Conservation (phyloP, 2,113 vertebrate species). For the Cyrtonyx montezumae region DNA sequence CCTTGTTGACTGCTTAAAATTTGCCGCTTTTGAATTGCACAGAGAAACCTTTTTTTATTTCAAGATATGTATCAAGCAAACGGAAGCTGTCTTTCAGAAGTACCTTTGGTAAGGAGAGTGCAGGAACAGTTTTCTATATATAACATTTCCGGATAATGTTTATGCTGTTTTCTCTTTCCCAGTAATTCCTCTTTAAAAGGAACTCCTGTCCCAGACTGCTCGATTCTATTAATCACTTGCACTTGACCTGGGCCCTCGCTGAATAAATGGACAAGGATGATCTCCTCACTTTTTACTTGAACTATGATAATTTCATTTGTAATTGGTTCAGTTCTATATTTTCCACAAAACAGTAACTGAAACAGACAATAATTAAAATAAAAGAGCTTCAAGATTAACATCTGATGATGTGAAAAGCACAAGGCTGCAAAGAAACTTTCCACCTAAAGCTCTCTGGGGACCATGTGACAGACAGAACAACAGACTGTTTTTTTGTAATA, state of each 20-base stretch:
- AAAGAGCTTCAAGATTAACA: slow-evolving; percentile 64
- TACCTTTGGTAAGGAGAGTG: not conserved
- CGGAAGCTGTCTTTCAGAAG: not conserved
- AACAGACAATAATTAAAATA: slow-evolving; percentile 52
- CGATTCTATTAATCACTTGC: not conserved
- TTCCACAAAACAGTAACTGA: slow-evolving; percentile 21
- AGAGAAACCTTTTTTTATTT: not conserved
- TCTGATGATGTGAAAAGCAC: not conserved
- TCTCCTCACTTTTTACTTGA: not conserved
- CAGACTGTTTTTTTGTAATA: slow-evolving; percentile 24
- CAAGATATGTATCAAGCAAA: not conserved
- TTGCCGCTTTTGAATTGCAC: not conserved
- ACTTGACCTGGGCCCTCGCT: not conserved
- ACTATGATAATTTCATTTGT: not conserved
- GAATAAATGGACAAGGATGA: not conserved
- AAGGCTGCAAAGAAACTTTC: slow-evolving; percentile 25
- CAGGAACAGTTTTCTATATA: not conserved
- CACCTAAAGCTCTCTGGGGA: not conserved
- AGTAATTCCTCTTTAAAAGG: not conserved
- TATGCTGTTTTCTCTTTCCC: not conserved
- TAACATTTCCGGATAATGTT: not conserved
- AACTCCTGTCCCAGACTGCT: not conserved
- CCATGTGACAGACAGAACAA: slow-evolving; percentile 10
- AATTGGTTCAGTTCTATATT: not conserved
- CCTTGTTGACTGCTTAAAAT: not conserved